Base-by-base conservation (phyloP, 2,888 invertebrate species). In the Alviniconcha strummeri region DNA sequence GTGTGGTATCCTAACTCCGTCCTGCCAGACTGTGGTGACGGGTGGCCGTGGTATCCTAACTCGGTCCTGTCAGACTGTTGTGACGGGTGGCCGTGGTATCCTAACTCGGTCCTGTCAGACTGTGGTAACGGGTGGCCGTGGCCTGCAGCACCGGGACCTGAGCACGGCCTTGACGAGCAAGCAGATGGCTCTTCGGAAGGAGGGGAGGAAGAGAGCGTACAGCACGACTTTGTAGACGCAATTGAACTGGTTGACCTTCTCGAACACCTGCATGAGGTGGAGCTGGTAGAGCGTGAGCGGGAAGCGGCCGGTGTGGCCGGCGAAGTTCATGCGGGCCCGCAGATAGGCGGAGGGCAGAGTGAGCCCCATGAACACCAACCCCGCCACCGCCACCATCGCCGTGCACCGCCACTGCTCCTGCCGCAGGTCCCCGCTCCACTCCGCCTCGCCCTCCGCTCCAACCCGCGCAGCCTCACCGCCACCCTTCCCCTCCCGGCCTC, bases 341-440 rank as follows among this genome's bases (percentile, higher is more conserved):
- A 85, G 78, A n/a, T 83, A 85, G 11, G 84, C 82, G 6, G 84
- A 83, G 7, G 88, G 88, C 57, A 87, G 71, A n/a, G 84, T 80
- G 0, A 88, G 69, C 13, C 19, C 79, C 4, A 86, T 81, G 82
- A 86, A 88, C 17, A 86, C 69, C 5, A 88, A 5, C 0, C 88
- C 88, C 13, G 83, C 82, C 0, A 85, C 69, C 13, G 87, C 81
- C n/a, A 86, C 86, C 54, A 86, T 74, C 54, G 77, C 52, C 4
- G 88, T 86, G 1, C 85, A 77, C 5, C 84, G 36, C 5, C 74
- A 77, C 13, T 82, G 82, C 56, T 88, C 88, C 52, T 54, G 57
- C 54, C 83, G 84, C 8, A 87, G 77, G 67, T 86, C 85, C 1
- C 86, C 9, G 15, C 54, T 1, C 7, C 75, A 13, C 52, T 9